Base-by-base conservation (phyloP, 1,140 invertebrate genomes). In the Tetragnatha versicolor region DNA sequence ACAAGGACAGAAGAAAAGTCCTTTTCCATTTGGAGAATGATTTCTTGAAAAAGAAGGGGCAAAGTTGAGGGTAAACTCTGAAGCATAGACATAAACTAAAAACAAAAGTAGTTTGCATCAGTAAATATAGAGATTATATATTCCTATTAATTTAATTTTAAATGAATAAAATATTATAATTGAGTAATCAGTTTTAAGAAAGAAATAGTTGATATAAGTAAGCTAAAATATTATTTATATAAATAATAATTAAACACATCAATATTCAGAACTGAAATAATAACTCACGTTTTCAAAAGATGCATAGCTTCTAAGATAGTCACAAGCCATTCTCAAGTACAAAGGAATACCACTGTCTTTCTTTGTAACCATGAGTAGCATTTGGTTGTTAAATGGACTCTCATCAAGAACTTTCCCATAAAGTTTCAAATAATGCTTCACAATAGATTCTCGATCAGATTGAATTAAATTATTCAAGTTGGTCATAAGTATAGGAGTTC, bases 341-440 rank as follows among this genome's bases (percentile, higher is more conserved):
- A 87, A 81, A 2, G 87, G 86, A 55, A 83, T 83, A 60, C 79
- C 81, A 3, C 86, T 84, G 63, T 87, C 87, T 73, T 83, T 85
- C 81, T 87, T 88, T 7, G 83, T 84, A 29, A 85, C 81, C 22
- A 87, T 70, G 51, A 85, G 51, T 17, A 68, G 53, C 77, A 87
- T 85, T 84, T 87, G 86, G 69, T 87, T 87, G 60, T 87, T 86
- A 76, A 87, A 87, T 20, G 84, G 81, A n/a, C 84, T 84, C 79
- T 87, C 86, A 82, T 86, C 84, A 20, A 87, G 79, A 12, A 79
- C 45, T 79, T 87, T 87, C 4, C 85, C 82, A 79, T 86, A 84
- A 35, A 66, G 66, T 9, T 82, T 81, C 47, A 87, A 81, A 47
- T 82, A 83, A 42, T 83, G 80, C 22, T 84, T 80, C 17, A 87